Percentiles rank a stretch among this genome's conserved stretches.
phyloP scores from a whole-genome alignment of 35 echinoderm and acorn worm species.

The Apostichopus californicus region DNA sequence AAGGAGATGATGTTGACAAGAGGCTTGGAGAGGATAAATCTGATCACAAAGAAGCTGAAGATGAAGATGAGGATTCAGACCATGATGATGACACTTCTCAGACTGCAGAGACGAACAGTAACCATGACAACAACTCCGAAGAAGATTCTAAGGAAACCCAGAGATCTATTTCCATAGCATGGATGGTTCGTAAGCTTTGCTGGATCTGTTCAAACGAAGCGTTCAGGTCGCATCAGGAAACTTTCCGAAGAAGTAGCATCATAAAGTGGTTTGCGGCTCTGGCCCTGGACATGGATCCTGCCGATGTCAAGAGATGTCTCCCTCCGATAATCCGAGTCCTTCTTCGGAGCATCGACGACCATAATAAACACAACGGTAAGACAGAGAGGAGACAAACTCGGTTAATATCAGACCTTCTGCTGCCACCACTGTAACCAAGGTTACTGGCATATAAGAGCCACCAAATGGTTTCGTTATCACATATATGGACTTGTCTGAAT shows the following conservation, averaged over 20 bases:
- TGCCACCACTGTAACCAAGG: no score
- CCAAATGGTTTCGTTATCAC: no score
- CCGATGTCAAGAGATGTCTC: conserved; percentile 58
- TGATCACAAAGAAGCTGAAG: neutral
- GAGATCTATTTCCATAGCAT: conserved; percentile 44
- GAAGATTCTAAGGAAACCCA: neutral
- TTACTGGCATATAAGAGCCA: no score
- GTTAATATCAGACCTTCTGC: neutral
- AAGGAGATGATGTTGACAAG: neutral
- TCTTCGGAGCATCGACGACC: conserved; percentile 67
- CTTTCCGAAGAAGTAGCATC: conserved; percentile 60
- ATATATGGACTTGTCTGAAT: no score
- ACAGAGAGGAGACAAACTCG: neutral
- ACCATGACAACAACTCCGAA: neutral
- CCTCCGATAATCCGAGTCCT: conserved; percentile 64
- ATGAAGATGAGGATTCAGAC: neutral
- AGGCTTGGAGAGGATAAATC: neutral
- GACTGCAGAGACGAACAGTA: neutral
- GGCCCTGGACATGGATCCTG: conserved; percentile 67
- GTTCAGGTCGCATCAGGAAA: conserved; percentile 62
- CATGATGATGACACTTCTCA: neutral
- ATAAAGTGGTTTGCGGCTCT: conserved; percentile 92
- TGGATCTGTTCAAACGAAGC: conserved; percentile 71
- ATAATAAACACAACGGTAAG: conserved; percentile 77
- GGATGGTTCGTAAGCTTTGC: conserved; percentile 78